These are phyloP conservation scores for Riptortus pedestris DNA, from an alignment of 1,140 invertebrate genomes.

Conservation along the genomic window DNA sequence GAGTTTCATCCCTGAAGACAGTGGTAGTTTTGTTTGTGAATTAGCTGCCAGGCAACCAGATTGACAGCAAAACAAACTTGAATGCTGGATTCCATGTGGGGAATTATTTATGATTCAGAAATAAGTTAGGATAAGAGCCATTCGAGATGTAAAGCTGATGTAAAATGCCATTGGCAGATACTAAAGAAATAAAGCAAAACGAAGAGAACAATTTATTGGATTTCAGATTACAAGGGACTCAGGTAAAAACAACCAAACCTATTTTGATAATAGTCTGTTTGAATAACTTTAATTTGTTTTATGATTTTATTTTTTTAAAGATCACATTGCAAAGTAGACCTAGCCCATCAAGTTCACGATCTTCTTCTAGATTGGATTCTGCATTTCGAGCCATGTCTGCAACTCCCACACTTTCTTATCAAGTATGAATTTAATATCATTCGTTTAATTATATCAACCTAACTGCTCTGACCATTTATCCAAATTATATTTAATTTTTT, in stretches of 20 bases:
- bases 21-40: too few relatives aligned
- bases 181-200: conserved; percentile 25
- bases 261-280: too few relatives aligned
- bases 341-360: conserved; percentile 16
- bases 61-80: neutral
- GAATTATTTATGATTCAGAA: neutral
- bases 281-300: neutral
- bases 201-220: conserved; percentile 25
- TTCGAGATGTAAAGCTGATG: conserved; percentile 18
- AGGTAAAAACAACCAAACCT: too few relatives aligned
- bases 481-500: neutral
- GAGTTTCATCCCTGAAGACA: too few relatives aligned
- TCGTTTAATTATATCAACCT: too few relatives aligned
- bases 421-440: too few relatives aligned
- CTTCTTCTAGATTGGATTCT: conserved; percentile 18
- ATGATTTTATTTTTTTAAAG: conserved; percentile 18
- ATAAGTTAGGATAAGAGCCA: neutral
- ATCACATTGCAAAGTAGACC: conserved; percentile 23
- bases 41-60: neutral
- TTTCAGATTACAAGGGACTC: conserved; percentile 21
- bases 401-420: conserved; percentile 20
- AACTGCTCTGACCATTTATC: too few relatives aligned
- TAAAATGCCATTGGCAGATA: conserved; percentile 25
- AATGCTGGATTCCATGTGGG: neutral
- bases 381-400: conserved; percentile 24